Base-by-base conservation (phyloP, 1,140 invertebrate genomes). In the Venturia canescens region DNA sequence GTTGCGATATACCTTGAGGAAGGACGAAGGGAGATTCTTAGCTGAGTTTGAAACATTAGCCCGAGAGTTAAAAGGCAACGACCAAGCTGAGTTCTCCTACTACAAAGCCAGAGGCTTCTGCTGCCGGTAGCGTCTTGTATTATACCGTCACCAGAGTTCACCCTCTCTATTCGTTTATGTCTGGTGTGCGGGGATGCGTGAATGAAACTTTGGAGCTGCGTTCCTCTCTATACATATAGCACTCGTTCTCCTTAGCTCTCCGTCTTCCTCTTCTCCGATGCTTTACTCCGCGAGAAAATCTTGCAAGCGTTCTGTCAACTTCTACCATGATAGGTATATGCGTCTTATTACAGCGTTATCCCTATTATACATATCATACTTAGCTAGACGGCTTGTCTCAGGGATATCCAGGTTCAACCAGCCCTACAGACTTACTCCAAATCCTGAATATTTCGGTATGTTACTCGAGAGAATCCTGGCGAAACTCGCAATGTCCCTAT, bases 291-390 rank as follows among this genome's bases (percentile, higher is more conserved):
- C 48, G 3, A 6, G 71, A 6, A 48, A 74, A 53, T 53, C 72
- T 57, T 48, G 53, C 26, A 18, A 76, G 18, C 53, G 16, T 31
- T 23, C 26, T 76, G 53, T 76, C 72, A 76, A 34, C 38, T 76
- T 76, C 57, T 76, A 48, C 29, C 72, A 38, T 16, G 44, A 74
- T 57, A 48, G 34, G 16, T 69, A 31, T 48, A 27, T 53, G 71
- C 71, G n/a, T 76, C 72, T 60, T 31, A 69, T 69, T 76, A 76
- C 72, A 21, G 72, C 50, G 48, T 74, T 74, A 74, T 74, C 71
- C 71, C 71, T 57, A 76, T 76, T 76, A 57, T 76, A 63, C 72
- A 76, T 76, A 76, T 76, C 53, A 63, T 76, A 76, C 53, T 76
- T 76, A 63, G 72, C 72, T 15, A 63, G n/a, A 26, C 66, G 15